Percentiles rank a stretch among this genome's conserved stretches.
These are phyloP conservation scores for Xestobium rufovillosum DNA, from an alignment of 2,888 invertebrate genomes.

Conservation along the genomic window DNA sequence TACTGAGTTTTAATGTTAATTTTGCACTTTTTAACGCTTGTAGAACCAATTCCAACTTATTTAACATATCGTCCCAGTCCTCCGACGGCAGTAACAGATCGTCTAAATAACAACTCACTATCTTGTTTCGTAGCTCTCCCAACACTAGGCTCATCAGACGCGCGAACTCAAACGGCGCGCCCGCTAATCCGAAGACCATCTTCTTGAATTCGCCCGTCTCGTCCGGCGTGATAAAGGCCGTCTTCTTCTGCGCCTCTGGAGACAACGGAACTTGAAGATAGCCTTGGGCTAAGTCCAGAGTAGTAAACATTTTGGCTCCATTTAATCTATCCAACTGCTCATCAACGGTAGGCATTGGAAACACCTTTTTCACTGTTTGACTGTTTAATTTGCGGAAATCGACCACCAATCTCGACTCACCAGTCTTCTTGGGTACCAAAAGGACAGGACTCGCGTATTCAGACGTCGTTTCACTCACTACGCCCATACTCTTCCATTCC, in stretches of 20 bases:
- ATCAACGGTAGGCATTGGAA: constrained; percentile 5
- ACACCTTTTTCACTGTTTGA: too few species aligned
- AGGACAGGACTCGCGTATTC: too few species aligned
- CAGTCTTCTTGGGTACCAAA: too few species aligned
- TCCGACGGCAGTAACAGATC: constrained; percentile 18
- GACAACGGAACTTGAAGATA: constrained; percentile 14
- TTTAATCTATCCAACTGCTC: constrained; percentile 8
- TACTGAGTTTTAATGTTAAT: constrained; percentile 31
- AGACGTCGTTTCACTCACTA: constrained; percentile 12
- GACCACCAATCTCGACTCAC: too few species aligned
- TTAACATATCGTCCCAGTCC: constrained; percentile 20
- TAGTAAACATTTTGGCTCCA: constrained; percentile 8
- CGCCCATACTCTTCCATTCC: constrained; percentile 13
- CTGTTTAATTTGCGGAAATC: too few species aligned
- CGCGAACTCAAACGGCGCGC: constrained; percentile 17
- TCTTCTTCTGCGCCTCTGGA: constrained; percentile 10
- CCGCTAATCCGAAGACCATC: constrained; percentile 18
- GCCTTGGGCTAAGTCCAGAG: constrained; percentile 12
- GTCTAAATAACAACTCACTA: too few species aligned
- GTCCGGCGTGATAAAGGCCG: constrained; percentile 8
- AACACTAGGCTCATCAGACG: constrained; percentile 18
- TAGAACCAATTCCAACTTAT: constrained; percentile 25
- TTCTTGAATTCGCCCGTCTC: too few species aligned
- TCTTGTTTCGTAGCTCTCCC: constrained; percentile 17
- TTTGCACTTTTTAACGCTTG: too few species aligned